Base-by-base conservation (phyloP, 2,113 vertebrate genomes). In the Lycocorax pyrrhopterus region DNA sequence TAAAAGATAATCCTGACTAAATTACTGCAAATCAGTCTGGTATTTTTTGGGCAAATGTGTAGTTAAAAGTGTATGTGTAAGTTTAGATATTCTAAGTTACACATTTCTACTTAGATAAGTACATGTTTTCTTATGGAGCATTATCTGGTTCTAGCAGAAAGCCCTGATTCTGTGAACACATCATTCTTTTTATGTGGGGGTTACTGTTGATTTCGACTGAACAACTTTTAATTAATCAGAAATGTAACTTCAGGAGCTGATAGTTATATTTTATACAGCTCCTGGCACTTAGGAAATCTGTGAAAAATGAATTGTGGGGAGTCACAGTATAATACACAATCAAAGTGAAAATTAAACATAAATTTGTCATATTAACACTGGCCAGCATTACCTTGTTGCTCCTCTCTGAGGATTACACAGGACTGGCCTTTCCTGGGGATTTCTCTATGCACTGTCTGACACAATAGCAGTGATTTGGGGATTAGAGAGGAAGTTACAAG, bases 271-370 rank as follows among this genome's bases (percentile, higher is more conserved):
- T 76, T 29, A 51, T 0, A 37, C 51, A 89, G 59, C 44, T 85
- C 89, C 80, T 83, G 71, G 75, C 77, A 55, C 71, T 63, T 71
- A 52, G 51, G 69, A 62, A 84, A 75, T 84, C 3, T 60, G 69
- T 80, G 69, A 80, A 73, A 14, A 39, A 67, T 32, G 13, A 77
- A 29, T 1, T 93, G 83, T 64, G 91, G 78, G 89, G 94, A 96
- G 93, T 96, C 96, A 74, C 80, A 92, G 72, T 53, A 35, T 77
- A 94, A 96, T 66, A 90, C 92, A 90, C 88, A 92, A 95, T 87
- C 96, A 88, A 96, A 96, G 59, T 72, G 84, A 89, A 96, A 96
- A 93, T 90, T 75, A 93, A 95, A 86, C 83, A 30, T 20, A 76
- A 86, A 56, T 95, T 94, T 96, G 91, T 84, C 84, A 55, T 44